A percentile compares a stretch with the other conserved stretches of the same genome.
phyloP scores from a whole-genome alignment of 2,797 vertebrate species.

The Ctenopoma multispine region DNA sequence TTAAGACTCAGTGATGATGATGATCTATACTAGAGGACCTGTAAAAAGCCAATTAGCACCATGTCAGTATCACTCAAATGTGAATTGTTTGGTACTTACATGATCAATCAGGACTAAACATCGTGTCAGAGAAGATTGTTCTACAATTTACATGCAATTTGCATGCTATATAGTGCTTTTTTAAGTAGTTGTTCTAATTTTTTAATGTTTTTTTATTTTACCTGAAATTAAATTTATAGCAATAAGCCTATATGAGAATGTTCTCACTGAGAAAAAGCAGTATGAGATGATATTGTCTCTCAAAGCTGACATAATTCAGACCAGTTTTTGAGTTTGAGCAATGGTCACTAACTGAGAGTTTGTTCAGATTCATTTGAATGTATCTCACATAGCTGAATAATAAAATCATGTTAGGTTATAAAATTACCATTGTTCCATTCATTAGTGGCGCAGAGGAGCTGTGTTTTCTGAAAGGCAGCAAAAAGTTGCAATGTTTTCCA shows the following conservation, averaged over 20 bases:
- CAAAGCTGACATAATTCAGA: not conserved
- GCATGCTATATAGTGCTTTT: not conserved
- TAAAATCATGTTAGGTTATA: not conserved
- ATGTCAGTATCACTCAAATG: slow-evolving; percentile 32
- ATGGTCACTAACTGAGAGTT: not conserved
- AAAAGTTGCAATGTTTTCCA: not conserved
- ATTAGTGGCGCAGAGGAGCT: too few species aligned
- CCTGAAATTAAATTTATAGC: not conserved
- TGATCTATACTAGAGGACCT: slow-evolving; percentile 39
- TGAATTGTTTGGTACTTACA: slow-evolving; percentile 30
- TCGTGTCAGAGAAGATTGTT: not conserved
- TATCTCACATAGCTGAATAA: not conserved
- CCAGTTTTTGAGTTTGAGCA: not conserved
- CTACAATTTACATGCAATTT: too few species aligned
- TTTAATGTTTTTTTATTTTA: too few species aligned
- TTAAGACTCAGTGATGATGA: slow-evolving; percentile 51
- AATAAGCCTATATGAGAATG: not conserved
- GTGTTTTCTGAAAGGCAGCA: not conserved
- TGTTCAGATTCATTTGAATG: not conserved
- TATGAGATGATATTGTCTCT: too few species aligned
- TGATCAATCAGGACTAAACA: slow-evolving; percentile 15
- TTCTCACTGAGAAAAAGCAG: not conserved
- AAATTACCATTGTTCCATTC: too few species aligned
- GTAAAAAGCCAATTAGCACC: slow-evolving; percentile 48
- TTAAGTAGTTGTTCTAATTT: too few species aligned